Evolutionary conservation across 1,140 invertebrate genomes (phyloP).

Genomic region (Drosophila funebris): DNA sequence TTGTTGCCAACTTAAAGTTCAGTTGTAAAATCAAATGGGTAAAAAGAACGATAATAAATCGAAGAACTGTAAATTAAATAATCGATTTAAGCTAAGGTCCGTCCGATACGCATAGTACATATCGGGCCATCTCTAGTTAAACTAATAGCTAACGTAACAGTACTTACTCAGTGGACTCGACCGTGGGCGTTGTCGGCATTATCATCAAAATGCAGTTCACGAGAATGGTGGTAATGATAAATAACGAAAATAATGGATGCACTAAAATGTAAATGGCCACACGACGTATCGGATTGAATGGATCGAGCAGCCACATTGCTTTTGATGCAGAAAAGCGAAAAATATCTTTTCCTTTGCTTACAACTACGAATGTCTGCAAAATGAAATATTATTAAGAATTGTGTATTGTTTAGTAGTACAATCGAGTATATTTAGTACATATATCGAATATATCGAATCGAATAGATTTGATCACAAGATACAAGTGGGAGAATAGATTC

Average conservation of each 20-base stretch:
- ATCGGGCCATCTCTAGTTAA: slow-evolving; percentile 22
- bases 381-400: slow-evolving; percentile 15
- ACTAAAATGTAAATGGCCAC: slow-evolving; percentile 98
- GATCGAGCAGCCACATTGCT: slow-evolving; percentile 96
- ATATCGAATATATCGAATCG: no score
- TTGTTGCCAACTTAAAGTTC: slow-evolving; percentile 25
- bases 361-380: slow-evolving; percentile 97
- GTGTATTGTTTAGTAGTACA: background rate
- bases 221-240: slow-evolving; percentile 99
- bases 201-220: slow-evolving; percentile 99
- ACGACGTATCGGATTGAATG: slow-evolving; percentile 98
- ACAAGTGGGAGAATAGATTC: no score
- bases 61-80: slow-evolving; percentile 28
- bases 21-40: slow-evolving; percentile 15
- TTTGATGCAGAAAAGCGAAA: slow-evolving; percentile 99
- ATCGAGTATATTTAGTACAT: no score
- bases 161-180: slow-evolving; percentile 99
- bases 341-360: slow-evolving; percentile 99
- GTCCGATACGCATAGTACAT: slow-evolving; percentile 24
- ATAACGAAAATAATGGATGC: slow-evolving; percentile 98
- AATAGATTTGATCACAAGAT: no score
- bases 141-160: slow-evolving; percentile 10
- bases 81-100: slow-evolving; percentile 29
- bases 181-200: slow-evolving; percentile 95
- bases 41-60: slow-evolving; percentile 26